A percentile compares a stretch with the other conserved stretches of the same genome.
These are phyloP conservation scores for Muschampia plurimacula DNA, from an alignment of 2,888 invertebrate species.

Conservation along the genomic window DNA sequence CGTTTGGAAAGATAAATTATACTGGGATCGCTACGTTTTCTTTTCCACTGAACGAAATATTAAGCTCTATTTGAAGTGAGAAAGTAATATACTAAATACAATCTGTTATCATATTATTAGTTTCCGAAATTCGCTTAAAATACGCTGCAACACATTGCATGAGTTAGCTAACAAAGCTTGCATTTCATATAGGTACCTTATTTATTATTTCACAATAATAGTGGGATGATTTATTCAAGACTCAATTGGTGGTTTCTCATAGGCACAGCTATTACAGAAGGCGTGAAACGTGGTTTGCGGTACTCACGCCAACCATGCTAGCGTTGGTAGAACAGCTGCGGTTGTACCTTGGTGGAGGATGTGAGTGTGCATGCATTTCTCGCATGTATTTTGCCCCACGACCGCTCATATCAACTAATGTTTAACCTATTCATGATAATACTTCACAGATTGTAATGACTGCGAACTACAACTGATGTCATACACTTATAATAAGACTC, in stretches of 20 bases:
- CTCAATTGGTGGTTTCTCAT: conserved; percentile 54
- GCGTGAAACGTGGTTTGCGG: conserved; percentile 78
- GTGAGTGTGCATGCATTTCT: conserved; percentile 74
- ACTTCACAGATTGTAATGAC: conserved; percentile 19
- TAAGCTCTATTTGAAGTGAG: no score
- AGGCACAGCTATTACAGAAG: conserved; percentile 79
- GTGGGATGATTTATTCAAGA: conserved; percentile 29
- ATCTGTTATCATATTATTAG: no score
- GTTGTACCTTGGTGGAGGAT: conserved; percentile 83
- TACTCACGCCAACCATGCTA: conserved; percentile 81
- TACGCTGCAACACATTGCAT: no score
- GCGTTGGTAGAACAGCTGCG: conserved; percentile 84
- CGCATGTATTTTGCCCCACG: conserved; percentile 48
- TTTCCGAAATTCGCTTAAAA: no score
- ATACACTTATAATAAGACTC: conserved; percentile 11
- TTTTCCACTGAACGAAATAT: no score
- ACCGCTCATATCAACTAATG: conserved; percentile 31
- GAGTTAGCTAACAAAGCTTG: background rate
- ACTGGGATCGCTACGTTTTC: no score
- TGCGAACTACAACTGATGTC: conserved; percentile 11
- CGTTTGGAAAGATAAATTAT: no score
- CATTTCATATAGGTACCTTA: background rate
- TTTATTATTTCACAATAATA: background rate
- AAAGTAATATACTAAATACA: no score
- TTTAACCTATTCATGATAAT: conserved; percentile 32